Evolutionary conservation across 1,140 invertebrate genomes (phyloP).

Genomic region (Asobara japonica): DNA sequence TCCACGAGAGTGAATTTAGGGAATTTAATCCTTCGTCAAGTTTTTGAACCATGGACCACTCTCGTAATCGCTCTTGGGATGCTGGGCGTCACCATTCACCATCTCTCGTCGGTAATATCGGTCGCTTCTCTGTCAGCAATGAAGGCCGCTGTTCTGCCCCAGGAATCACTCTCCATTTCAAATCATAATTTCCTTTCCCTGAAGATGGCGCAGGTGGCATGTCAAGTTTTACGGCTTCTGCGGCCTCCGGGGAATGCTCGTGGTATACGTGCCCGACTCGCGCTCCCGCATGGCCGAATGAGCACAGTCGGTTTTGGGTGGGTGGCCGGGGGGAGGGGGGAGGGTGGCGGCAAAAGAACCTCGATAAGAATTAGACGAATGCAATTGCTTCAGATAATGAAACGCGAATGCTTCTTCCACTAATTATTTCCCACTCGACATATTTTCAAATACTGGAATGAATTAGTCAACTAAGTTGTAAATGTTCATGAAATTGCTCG

Average conservation of each 20-base stretch:
- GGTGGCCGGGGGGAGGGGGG: neutral
- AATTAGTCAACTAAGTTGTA: too few relatives aligned
- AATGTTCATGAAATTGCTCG: too few relatives aligned
- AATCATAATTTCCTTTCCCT: too few relatives aligned
- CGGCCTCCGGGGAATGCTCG: neutral
- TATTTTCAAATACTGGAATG: too few relatives aligned
- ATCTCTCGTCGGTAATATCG: neutral
- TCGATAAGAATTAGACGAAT: neutral
- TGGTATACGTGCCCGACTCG: constrained; percentile 52
- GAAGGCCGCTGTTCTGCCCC: neutral
- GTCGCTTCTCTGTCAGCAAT: constrained; percentile 11
- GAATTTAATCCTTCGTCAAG: too few relatives aligned
- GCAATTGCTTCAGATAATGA: neutral
- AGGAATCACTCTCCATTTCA: too few relatives aligned
- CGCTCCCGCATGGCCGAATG: constrained; percentile 45
- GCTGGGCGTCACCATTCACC: too few relatives aligned
- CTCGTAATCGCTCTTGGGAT: too few relatives aligned
- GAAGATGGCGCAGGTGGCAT: constrained; percentile 34
- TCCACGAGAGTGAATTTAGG: too few relatives aligned
- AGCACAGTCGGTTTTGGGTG: neutral
- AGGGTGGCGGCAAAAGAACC: neutral
- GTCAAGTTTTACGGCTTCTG: neutral
- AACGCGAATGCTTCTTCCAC: too few relatives aligned
- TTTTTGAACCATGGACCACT: too few relatives aligned
- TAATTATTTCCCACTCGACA: too few relatives aligned